These are phyloP conservation scores for Diplodus puntazzo DNA, from an alignment of 2,797 vertebrate species.

Conservation along the genomic window DNA sequence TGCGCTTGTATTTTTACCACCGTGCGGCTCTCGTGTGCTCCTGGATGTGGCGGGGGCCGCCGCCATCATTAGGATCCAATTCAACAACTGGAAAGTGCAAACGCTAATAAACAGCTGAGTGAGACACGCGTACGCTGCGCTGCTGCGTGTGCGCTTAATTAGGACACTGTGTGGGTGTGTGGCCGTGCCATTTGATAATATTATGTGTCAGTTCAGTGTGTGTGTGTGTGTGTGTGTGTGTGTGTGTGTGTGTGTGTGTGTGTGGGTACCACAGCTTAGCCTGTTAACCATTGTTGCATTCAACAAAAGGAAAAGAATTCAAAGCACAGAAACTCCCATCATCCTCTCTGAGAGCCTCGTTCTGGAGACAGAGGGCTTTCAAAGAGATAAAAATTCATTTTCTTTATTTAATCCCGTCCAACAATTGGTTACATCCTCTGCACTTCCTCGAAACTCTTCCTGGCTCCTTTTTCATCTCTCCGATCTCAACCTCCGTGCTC, in stretches of 20 bases:
- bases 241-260: conserved; percentile 33
- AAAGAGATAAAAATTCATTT: conserved; percentile 25
- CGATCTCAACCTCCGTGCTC: conserved; percentile 10
- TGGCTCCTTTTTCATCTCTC: not conserved
- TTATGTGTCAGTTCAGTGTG: conserved; percentile 49
- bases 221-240: conserved; percentile 17
- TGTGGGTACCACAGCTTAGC: not conserved
- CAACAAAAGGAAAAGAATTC: conserved; percentile 32
- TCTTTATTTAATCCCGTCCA: conserved; percentile 22
- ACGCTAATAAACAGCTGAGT: conserved; percentile 52
- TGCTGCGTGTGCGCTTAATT: conserved; percentile 48
- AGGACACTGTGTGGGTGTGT: conserved; percentile 58
- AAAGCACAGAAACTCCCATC: conserved; percentile 36
- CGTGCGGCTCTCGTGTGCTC: not conserved
- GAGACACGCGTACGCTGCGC: conserved; percentile 20
- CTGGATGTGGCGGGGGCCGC: conserved; percentile 5
- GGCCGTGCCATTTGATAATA: conserved; percentile 52
- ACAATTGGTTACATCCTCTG: conserved; percentile 4
- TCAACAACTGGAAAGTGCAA: conserved; percentile 32
- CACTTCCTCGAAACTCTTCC: not conserved
- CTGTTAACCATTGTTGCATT: conserved; percentile 14
- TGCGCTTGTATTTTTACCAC: not conserved
- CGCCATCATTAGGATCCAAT: conserved; percentile 25
- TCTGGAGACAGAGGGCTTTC: conserved; percentile 31
- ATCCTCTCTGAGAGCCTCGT: conserved; percentile 13